Percentiles rank a stretch among this genome's conserved stretches.
phyloP scores from a whole-genome alignment of 2,888 invertebrate species.

The Aporophyla lueneburgensis region DNA sequence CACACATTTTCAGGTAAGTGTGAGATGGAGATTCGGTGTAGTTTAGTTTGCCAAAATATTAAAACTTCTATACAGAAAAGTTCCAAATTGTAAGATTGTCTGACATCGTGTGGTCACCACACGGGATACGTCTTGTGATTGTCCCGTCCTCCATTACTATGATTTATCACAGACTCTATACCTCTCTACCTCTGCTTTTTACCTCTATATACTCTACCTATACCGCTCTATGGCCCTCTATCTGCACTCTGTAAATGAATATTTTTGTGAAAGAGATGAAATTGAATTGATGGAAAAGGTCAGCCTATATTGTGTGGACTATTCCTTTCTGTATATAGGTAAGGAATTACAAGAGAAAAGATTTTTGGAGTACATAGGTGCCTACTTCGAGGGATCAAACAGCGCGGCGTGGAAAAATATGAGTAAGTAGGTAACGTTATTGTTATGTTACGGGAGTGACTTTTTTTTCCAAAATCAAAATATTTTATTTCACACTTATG shows the following conservation, averaged over 20 bases:
- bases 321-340: background rate
- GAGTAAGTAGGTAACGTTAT: background rate
- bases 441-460: too few relatives aligned
- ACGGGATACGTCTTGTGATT: conserved; percentile 68
- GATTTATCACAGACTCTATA: conserved; percentile 66
- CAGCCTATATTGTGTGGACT: background rate
- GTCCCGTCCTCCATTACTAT: conserved; percentile 69
- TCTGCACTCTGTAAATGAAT: conserved; percentile 44
- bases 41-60: background rate
- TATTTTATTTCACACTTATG: too few relatives aligned
- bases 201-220: conserved; percentile 10
- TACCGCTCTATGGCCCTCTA: conserved; percentile 8
- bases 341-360: background rate
- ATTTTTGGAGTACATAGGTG: background rate
- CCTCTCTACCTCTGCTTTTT: conserved; percentile 22
- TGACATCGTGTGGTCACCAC: conserved; percentile 31
- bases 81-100: background rate
- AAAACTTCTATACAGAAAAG: background rate
- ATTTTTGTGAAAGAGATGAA: conserved; percentile 33
- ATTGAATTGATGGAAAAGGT: conserved; percentile 33
- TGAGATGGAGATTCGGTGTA: background rate
- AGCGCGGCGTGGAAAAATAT: background rate
- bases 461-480: too few relatives aligned
- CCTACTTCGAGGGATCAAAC: background rate
- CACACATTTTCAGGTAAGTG: background rate